phyloP scores from a whole-genome alignment of 2,888 invertebrate genomes.

The Bursaphelenchus okinawaensis region DNA sequence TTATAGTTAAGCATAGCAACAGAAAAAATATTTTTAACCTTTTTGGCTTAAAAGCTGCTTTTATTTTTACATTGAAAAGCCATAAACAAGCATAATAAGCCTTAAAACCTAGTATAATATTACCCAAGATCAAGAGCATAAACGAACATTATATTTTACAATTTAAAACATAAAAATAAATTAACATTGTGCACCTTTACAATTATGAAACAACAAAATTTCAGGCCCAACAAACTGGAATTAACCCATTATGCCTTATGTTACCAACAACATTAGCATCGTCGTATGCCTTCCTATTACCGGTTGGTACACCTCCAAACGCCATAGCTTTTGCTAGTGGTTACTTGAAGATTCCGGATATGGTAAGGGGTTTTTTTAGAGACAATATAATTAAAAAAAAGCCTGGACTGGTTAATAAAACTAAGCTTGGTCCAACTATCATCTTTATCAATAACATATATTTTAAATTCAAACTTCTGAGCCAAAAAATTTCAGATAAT shows the following conservation, averaged over 20 bases:
- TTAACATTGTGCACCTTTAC: no score
- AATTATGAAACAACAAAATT: neutral
- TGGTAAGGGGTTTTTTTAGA: conserved; percentile 52
- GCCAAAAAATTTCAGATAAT: conserved; percentile 21
- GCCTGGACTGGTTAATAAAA: neutral
- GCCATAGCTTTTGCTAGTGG: conserved; percentile 74
- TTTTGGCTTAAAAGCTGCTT: no score
- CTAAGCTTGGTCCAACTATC: neutral
- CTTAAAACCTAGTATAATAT: no score
- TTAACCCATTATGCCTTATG: conserved; percentile 78
- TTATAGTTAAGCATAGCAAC: no score
- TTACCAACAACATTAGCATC: conserved; percentile 80
- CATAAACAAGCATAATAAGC: no score
- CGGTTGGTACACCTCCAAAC: conserved; percentile 85
- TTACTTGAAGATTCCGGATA: conserved; percentile 58
- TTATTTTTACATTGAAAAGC: no score
- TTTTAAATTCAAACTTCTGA: neutral
- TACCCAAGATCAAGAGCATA: no score
- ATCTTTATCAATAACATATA: neutral
- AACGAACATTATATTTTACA: no score
- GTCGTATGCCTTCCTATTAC: conserved; percentile 83
- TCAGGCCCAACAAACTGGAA: conserved; percentile 39
- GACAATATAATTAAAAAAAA: no score
- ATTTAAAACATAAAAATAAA: no score
- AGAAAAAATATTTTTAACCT: no score